Base-by-base conservation (phyloP, 2,113 vertebrate genomes). In the Pampusana beccarii region DNA sequence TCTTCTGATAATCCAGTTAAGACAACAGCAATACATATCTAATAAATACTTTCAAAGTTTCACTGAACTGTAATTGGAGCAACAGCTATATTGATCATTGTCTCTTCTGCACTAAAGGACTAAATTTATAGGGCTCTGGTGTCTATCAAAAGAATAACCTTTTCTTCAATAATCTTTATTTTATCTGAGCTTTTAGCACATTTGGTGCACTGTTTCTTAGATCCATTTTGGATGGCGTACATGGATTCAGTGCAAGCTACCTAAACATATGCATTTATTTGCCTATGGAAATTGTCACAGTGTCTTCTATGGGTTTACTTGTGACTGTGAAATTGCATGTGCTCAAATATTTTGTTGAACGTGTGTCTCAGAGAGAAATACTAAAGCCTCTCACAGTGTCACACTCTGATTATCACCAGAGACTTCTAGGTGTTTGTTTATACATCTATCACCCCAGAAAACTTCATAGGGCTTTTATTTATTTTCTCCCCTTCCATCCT, bases 41-140 rank as follows among this genome's bases (percentile, higher is more conserved):
- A 71, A 90, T 29, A 94, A 81, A 84, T 44, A 48, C 38, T 88
- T 88, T 86, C 80, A 72, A 58, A 80, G 42, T 92, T 91, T 79
- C 72, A 46, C n/a, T 61, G 33, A 80, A 79, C 31, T 87, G 42
- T 70, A 58, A 23, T 51, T 64, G 51, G 21, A 71, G 36, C 13
- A 84, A 54, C 16, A 42, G 38, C 9, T 70, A 7, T 56, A 73
- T 73, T 85, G 88, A 80, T 90, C 51, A 44, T 62, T 56, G 25
- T 66, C 44, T 67, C 31, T 42, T 74, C 36, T 80, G 13, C 10
- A 36, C 33, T 67, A 40, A 80, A 56, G 5, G 25, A 21, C 33
- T 86, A 34, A 34, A 74, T 83, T 88, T 93, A 65, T 77, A 54
- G 1, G 2, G 11, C 53, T 89, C 16, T 60, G 25, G 51, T 46